Percentiles rank a stretch among this genome's conserved stretches.
Evolutionary conservation across 2,888 invertebrate species (phyloP).

Genomic region (Tinea semifulvella): DNA sequence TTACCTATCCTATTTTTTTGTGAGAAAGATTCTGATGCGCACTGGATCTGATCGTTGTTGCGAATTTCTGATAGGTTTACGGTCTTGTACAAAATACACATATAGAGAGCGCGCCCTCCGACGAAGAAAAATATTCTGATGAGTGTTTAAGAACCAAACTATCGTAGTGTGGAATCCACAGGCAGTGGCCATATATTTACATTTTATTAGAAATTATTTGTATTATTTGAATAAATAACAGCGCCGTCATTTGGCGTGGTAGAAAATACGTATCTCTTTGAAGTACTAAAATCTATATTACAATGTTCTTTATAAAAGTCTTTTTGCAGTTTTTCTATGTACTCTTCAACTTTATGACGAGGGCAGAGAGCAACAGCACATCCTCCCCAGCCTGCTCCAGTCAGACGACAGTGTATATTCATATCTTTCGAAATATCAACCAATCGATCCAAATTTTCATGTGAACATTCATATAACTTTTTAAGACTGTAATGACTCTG

Average conservation of each 20-base stretch:
- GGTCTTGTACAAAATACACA: too few relatives aligned
- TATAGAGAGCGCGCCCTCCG: too few relatives aligned
- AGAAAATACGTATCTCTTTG: slow-evolving; percentile 73
- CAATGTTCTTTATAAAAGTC: slow-evolving; percentile 73
- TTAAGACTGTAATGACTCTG: slow-evolving; percentile 88
- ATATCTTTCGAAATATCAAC: slow-evolving; percentile 76
- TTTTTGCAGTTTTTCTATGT: slow-evolving; percentile 73
- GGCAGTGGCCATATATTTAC: too few relatives aligned
- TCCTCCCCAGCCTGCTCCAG: slow-evolving; percentile 99
- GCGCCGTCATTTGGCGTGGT: slow-evolving; percentile 77
- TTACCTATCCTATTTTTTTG: too few relatives aligned
- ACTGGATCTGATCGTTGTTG: too few relatives aligned
- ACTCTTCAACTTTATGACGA: slow-evolving; percentile 70
- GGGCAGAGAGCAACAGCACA: slow-evolving; percentile 89
- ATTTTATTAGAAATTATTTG: too few relatives aligned
- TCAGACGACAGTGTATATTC: slow-evolving; percentile 87
- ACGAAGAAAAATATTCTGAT: too few relatives aligned
- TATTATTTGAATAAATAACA: slow-evolving; percentile 45
- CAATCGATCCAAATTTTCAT: slow-evolving; percentile 83
- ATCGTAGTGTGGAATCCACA: too few relatives aligned
- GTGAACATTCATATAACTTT: slow-evolving; percentile 92
- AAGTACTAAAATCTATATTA: slow-evolving; percentile 57
- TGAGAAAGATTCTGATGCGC: too few relatives aligned
- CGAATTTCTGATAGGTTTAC: too few relatives aligned
- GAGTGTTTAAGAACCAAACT: too few relatives aligned